Base-by-base conservation (phyloP, 2,888 invertebrate genomes). In the Hyppa rectilinea region DNA sequence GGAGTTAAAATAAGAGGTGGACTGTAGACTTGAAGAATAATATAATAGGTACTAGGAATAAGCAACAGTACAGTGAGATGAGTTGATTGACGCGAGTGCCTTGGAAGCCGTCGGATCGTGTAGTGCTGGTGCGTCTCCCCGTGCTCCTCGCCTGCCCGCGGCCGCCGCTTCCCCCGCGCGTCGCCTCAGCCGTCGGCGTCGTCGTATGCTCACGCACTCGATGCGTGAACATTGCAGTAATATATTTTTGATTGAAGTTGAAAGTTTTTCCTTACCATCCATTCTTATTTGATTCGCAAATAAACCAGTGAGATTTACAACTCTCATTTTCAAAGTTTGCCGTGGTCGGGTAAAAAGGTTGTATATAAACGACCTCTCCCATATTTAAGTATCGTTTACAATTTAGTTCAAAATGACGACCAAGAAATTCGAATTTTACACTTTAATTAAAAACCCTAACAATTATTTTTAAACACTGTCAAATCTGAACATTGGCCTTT, bases 221-320 rank as follows among this genome's bases (percentile, higher is more conserved):
- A n/a, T n/a, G n/a, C n/a, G n/a, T n/a, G n/a, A n/a, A n/a, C n/a
- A n/a, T n/a, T 72, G 78, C 84, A 82, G 78, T 65, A 80, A 80
- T 78, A 84, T 70, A 78, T 70, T 82, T 75, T 53, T 59, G 29
- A 56, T 47, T 50, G 78, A 75, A 68, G 55, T 72, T 71, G 4
- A 36, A 29, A 12, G 17, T 9, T 9, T 71, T 49, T 60, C 5
- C 14, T 60, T 65, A 23, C 2, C 7, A 29, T 9, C 1, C 4
- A 29, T 3, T 26, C 26, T 49, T 26, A 26, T 26, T 49, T 49
- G 49, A 49, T 26, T 26, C 14, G 26, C 17, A 26, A 49, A 26
- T 14, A 49, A 49, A 49, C 6, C 7, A 26, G 6, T 49, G 49
- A 49, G 26, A 49, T 26, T 6, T 3, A 1, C 6, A 49, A 49